A percentile compares a stretch with the other conserved stretches of the same genome.
These are phyloP conservation scores for Drosophila tripunctata DNA, from an alignment of 2,888 invertebrate genomes.

Conservation along the genomic window DNA sequence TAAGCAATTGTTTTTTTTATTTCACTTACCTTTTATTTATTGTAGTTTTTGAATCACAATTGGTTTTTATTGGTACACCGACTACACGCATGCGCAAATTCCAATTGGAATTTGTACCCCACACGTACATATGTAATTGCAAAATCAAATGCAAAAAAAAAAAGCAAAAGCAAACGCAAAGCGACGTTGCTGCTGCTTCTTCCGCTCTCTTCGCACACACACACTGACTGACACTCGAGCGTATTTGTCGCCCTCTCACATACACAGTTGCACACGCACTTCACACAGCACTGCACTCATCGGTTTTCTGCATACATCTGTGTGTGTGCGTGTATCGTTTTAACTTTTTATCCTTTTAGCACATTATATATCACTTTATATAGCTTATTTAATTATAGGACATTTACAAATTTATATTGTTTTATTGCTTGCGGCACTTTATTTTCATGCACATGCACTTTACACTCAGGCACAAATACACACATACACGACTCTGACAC, in stretches of 20 bases:
- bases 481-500: conserved; percentile 23
- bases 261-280: conserved; percentile 55
- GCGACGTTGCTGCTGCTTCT: conserved; percentile 42
- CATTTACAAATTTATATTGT: conserved; percentile 17
- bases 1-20: conserved; percentile 34
- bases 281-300: conserved; percentile 62
- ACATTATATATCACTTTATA: conserved; percentile 15
- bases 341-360: conserved; percentile 30
- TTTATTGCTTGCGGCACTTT: conserved; percentile 52
- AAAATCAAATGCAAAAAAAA: conserved; percentile 65
- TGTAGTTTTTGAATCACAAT: conserved; percentile 9
- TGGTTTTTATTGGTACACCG: conserved; percentile 12
- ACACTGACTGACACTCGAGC: conserved; percentile 31
- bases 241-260: conserved; percentile 63
- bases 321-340: conserved; percentile 21
- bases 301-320: conserved; percentile 34
- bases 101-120: conserved; percentile 77
- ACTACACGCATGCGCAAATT: conserved; percentile 70
- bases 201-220: conserved; percentile 19
- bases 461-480: conserved; percentile 26
- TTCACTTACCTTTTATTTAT: conserved; percentile 27
- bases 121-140: conserved; percentile 28
- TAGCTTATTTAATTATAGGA: too few species aligned
- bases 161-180: conserved; percentile 53
- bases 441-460: conserved; percentile 65